Conservation (phyloP, 2,888 invertebrate genomes). For the Melitaea athalia region DNA sequence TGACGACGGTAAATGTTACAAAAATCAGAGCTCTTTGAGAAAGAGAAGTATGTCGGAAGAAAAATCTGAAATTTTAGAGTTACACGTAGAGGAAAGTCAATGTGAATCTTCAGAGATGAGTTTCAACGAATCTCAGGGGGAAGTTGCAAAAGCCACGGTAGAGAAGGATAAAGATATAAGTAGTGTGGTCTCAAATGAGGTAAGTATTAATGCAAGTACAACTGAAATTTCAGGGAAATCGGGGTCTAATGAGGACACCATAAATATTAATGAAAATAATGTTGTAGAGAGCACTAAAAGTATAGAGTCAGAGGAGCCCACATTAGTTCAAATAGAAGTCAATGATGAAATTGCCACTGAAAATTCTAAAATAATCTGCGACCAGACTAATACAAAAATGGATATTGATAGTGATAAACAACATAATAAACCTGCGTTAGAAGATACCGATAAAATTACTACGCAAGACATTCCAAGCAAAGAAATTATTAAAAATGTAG, state of each 20-base stretch:
- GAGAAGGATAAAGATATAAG: constrained; percentile 44
- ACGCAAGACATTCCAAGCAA: background rate
- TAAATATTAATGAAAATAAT: constrained; percentile 66
- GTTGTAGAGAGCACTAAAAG: constrained; percentile 66
- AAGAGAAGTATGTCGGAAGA: constrained; percentile 59
- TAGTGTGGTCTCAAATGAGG: constrained; percentile 51
- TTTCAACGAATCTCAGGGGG: constrained; percentile 50
- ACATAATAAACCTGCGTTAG: background rate
- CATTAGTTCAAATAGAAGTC: constrained; percentile 47
- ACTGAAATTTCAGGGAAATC: constrained; percentile 55
- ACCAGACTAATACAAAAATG: constrained; percentile 16
- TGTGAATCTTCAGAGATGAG: constrained; percentile 61
- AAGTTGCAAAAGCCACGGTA: constrained; percentile 47
- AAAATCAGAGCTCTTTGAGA: constrained; percentile 44
- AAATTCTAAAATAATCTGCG: constrained; percentile 36
- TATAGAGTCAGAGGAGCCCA: constrained; percentile 45
- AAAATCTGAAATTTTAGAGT: constrained; percentile 67
- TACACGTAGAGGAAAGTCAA: constrained; percentile 68
- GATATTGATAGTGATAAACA: background rate
- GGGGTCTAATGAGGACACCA: constrained; percentile 54
- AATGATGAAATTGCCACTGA: constrained; percentile 39
- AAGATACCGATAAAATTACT: background rate
- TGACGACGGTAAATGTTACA: constrained; percentile 48
- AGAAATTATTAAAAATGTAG: background rate
- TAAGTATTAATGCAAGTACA: constrained; percentile 71